Conservation (phyloP, 1,140 invertebrate species). For the Penaeus indicus region DNA sequence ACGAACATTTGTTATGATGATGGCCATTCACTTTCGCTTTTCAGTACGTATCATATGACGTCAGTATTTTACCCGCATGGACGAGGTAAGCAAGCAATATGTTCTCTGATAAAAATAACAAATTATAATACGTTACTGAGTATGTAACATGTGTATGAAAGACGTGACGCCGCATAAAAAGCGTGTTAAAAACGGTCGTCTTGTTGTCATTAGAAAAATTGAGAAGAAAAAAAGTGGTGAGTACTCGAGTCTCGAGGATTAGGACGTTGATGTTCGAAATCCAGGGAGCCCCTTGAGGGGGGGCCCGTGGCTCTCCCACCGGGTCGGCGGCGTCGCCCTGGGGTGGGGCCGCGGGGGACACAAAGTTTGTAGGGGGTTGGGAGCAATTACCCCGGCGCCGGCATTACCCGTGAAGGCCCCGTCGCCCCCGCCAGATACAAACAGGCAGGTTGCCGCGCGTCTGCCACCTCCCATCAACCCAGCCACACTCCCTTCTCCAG, state of each 20-base stretch:
- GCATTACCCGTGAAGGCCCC: slow-evolving; percentile 62
- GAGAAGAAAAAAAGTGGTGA: not conserved
- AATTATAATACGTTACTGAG: too few relatives aligned
- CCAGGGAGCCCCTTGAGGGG: too few relatives aligned
- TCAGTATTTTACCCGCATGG: slow-evolving; percentile 26
- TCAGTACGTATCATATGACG: slow-evolving; percentile 47
- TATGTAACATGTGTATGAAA: too few relatives aligned
- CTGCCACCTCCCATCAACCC: slow-evolving; percentile 64
- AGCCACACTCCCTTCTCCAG: slow-evolving; percentile 60
- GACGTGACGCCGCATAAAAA: too few relatives aligned
- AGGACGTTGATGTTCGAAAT: too few relatives aligned
- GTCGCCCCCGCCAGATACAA: slow-evolving; percentile 61
- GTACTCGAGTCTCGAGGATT: too few relatives aligned
- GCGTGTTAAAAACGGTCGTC: not conserved
- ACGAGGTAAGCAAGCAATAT: slow-evolving; percentile 29
- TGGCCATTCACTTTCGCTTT: slow-evolving; percentile 46
- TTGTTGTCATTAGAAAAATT: slow-evolving; percentile 18
- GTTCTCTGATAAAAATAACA: slow-evolving; percentile 1
- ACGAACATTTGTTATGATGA: slow-evolving; percentile 53
- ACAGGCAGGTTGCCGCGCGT: slow-evolving; percentile 62
- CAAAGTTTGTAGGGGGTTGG: slow-evolving; percentile 61
- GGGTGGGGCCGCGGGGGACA: slow-evolving; percentile 43
- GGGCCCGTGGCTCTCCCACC: not conserved
- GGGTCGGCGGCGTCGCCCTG: not conserved
- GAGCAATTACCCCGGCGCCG: slow-evolving; percentile 60